A percentile compares a stretch with the other conserved stretches of the same genome.
phyloP scores from a whole-genome alignment of 2,113 vertebrate genomes.

The Phaetusa simplex region DNA sequence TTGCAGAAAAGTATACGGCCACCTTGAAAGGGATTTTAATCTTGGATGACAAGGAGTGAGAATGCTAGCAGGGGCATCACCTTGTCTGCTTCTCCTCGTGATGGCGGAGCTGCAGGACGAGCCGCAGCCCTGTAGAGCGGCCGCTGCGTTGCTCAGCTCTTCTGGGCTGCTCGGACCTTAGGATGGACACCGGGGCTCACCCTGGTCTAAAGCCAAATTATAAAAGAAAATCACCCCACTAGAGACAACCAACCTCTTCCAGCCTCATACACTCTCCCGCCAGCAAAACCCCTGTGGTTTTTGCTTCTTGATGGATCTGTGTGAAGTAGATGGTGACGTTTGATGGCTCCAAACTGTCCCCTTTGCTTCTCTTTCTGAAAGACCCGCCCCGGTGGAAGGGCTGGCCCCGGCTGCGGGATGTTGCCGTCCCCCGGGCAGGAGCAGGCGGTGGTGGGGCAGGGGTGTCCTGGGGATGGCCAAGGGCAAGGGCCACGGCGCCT shows the following conservation, averaged over 20 bases:
- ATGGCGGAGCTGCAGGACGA: background rate
- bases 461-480: background rate
- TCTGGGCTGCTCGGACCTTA: fast-evolving
- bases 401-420: background rate
- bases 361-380: too few species aligned
- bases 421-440: background rate
- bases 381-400: background rate
- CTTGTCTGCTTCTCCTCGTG: background rate
- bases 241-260: background rate
- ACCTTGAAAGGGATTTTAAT: background rate
- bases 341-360: background rate
- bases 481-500: fast-evolving
- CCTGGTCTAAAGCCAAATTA: background rate
- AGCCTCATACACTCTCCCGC: too few species aligned
- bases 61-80: background rate
- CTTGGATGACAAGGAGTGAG: background rate
- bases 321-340: background rate
- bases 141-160: fast-evolving
- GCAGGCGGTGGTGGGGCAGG: background rate
- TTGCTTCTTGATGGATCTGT: background rate
- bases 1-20: background rate
- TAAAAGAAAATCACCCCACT: too few species aligned
- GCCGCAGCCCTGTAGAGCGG: fast-evolving
- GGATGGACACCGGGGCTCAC: fast-evolving
- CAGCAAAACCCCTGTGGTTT: background rate